A percentile compares a stretch with the other conserved stretches of the same genome.
Evolutionary conservation across 2,888 invertebrate species (phyloP).

Genomic region (Ferdinandea cuprea): DNA sequence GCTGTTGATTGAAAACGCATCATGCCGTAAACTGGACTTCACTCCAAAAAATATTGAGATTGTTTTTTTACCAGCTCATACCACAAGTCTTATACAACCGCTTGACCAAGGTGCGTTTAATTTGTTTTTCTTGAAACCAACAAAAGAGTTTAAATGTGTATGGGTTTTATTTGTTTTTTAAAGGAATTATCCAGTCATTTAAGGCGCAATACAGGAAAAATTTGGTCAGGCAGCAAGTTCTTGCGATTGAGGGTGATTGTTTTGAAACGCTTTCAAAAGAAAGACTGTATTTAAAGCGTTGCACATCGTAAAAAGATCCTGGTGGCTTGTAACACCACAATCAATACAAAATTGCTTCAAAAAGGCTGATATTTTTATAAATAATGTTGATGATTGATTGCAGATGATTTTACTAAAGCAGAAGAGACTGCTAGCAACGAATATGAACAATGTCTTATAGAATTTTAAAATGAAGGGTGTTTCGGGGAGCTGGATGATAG

Average conservation of each 20-base stretch:
- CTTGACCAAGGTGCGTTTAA: not conserved
- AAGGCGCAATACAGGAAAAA: not conserved
- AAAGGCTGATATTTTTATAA: slow-evolving; percentile 10
- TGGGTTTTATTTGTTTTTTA: not conserved
- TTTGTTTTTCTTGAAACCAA: not conserved
- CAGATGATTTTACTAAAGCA: no score
- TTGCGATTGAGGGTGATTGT: not conserved
- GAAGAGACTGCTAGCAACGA: no score
- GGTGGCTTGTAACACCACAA: slow-evolving; percentile 12
- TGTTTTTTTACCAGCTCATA: not conserved
- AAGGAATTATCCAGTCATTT: not conserved
- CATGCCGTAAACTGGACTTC: not conserved
- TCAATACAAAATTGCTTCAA: slow-evolving; percentile 7
- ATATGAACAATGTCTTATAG: no score
- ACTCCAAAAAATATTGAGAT: not conserved
- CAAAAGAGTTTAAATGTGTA: not conserved
- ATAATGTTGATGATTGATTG: no score
- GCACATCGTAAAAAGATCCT: slow-evolving; percentile 6
- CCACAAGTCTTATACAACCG: not conserved
- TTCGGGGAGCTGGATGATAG: no score
- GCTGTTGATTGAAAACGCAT: no score
- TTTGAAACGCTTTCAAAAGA: not conserved
- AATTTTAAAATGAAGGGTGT: no score
- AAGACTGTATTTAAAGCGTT: not conserved
- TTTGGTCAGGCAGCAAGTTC: not conserved